Base-by-base conservation (phyloP, 2,113 vertebrate genomes). In the Varanus salvator region DNA sequence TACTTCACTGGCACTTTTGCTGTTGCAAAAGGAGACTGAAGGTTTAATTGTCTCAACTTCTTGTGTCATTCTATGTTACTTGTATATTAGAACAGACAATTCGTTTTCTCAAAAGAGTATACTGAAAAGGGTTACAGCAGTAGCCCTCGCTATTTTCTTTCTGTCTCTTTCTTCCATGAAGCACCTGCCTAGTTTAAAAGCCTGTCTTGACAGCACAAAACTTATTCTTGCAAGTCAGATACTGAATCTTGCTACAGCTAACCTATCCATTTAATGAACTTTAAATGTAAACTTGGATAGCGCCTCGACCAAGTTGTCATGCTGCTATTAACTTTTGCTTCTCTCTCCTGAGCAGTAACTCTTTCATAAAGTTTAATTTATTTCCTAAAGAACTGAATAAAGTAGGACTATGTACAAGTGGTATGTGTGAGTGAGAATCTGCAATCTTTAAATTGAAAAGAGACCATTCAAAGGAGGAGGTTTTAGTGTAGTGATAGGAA, bases 51-150 rank as follows among this genome's bases (percentile, higher is more conserved):
- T 93, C 92, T 89, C 31, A n/a, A 34, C 2, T 0, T 52, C 88
- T 83, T 84, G 0, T 88, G 38, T 25, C 50, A 64, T 84, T 6
- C 23, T 83, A 29, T 80, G 92, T 92, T 93, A 89, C 82, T n/a
- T 52, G 34, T 88, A 34, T 85, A n/a, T 75, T 84, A 80, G 84
- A 75, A 31, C 57, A 89, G 64, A 75, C 14, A 8, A 82, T 34
- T 91, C 54, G 0, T 64, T 92, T 93, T 92, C 71, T 93, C 68
- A 87, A 25, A 80, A 8, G 60, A 84, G 4, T 1, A 12, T 80
- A 57, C 14, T 88, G 88, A 75, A 14, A 91, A 31, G 31, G 82
- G 23, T 82, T 66, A 38, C 11, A 34, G 27, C 50, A 29, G n/a
- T 69, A 78, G 15, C 4, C 0, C 0, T 29, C 0, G 0, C 7